These are phyloP conservation scores for Pyralis farinalis DNA, from an alignment of 2,888 invertebrate species.

Conservation along the genomic window DNA sequence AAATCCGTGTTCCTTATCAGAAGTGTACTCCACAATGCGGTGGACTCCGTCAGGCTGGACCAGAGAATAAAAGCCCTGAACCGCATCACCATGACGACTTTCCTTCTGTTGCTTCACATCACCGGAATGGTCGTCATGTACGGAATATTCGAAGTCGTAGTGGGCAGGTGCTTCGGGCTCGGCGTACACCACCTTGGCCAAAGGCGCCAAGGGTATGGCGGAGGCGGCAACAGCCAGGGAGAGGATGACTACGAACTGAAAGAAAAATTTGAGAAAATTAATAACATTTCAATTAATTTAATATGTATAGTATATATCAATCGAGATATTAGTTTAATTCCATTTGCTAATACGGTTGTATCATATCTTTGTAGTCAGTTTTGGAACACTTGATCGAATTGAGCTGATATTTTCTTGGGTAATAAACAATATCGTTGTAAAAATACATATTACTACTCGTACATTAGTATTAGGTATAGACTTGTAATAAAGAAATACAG, in stretches of 20 bases:
- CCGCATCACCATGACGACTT: slow-evolving; percentile 73
- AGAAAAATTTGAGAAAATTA: no score
- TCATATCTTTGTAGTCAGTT: no score
- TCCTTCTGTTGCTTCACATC: slow-evolving; percentile 80
- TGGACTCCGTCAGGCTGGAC: slow-evolving; percentile 74
- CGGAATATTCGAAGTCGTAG: slow-evolving; percentile 75
- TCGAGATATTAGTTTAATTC: no score
- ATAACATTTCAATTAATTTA: no score
- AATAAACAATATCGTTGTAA: no score
- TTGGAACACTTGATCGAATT: no score
- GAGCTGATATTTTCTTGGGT: no score
- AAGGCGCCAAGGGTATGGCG: slow-evolving; percentile 37
- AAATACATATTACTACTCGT: no score
- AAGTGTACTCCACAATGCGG: slow-evolving; percentile 72
- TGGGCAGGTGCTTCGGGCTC: slow-evolving; percentile 56
- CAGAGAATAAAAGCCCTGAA: slow-evolving; percentile 81
- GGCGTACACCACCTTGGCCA: slow-evolving; percentile 34
- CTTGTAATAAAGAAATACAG: no score
- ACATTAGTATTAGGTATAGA: no score
- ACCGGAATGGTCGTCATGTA: slow-evolving; percentile 78
- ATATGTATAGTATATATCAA: no score
- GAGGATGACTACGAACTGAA: slow-evolving; percentile 50
- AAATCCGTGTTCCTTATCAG: slow-evolving; percentile 49
- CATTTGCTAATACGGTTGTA: no score
- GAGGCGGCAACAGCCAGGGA: slow-evolving; percentile 45